phyloP scores from a whole-genome alignment of 2,113 vertebrate genomes.

The Riparia riparia region DNA sequence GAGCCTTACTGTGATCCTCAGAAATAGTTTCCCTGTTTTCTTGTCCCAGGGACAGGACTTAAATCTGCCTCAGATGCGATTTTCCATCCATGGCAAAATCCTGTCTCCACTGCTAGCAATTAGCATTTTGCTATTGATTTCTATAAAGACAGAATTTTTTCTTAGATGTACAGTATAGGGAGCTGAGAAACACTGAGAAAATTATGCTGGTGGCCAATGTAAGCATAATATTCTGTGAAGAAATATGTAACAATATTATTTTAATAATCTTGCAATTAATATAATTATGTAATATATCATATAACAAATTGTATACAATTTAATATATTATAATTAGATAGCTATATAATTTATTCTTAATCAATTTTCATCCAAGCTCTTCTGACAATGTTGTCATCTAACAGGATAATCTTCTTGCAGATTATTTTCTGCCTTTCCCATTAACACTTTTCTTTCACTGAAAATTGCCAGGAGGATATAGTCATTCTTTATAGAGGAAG shows the following conservation, averaged over 20 bases:
- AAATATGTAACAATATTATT: background rate
- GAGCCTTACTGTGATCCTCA: background rate
- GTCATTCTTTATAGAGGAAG: background rate
- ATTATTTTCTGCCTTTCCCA: background rate
- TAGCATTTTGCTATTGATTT: background rate
- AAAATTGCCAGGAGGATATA: background rate
- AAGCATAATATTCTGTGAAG: background rate
- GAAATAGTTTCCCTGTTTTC: background rate
- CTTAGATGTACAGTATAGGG: rapidly evolving
- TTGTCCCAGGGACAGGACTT: background rate
- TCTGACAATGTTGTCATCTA: background rate
- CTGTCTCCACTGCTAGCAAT: background rate
- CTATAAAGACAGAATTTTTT: background rate
- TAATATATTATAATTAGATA: background rate
- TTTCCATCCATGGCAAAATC: background rate
- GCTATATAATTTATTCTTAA: background rate
- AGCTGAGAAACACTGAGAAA: background rate
- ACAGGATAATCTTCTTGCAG: background rate
- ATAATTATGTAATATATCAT: background rate
- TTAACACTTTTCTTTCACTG: background rate
- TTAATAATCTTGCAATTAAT: background rate
- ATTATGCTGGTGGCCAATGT: background rate
- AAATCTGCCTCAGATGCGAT: background rate
- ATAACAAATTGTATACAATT: background rate
- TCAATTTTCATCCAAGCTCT: background rate